Evolutionary conservation across 2,797 vertebrate genomes (phyloP), one percentile per base, ranked within the genome.

Genomic region (Tinamus major): DNA sequence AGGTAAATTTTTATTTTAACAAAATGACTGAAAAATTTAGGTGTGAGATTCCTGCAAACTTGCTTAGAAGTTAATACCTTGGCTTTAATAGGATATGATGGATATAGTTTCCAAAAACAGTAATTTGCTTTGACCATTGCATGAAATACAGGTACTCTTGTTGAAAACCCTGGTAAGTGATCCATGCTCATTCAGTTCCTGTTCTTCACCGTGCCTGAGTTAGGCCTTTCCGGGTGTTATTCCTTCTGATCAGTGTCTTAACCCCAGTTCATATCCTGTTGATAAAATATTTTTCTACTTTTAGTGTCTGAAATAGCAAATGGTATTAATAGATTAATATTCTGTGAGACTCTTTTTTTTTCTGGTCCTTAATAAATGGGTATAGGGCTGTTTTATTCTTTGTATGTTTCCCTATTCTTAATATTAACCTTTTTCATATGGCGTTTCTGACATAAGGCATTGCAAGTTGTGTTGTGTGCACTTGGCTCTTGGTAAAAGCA

Each of bases 291-390:
- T 70, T 78, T 70, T 70, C 10, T 64, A 56, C 24, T 69, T 65
- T 53, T 2, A 0, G 35, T 27, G 1, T 80, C 64, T 44, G 48
- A 35, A 62, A 69, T 8, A 74, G 68, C 39, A 29, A 63, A 12
- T 37, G 5, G 3, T 9, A 2, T 0, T n/a, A 1, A 1, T 61
- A 23, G 23, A 21, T 12, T 37, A 46, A 39, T 14, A 31, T 5
- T 11, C 6, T 55, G 37, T 61, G 62, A 65, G 14, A 44, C 9
- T 53, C 39, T 1, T 56, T 77, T 78, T 42, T 1, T 56, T 77
- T 75, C 33, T 67, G 56, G 15, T 24, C 26, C 79, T 17, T 49
- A 24, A 19, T 31, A 49, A 6, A 21, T 8, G 5, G 9, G 5
- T 16, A 70, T 62, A 58, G 26, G 17, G 23, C 56, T 42, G 29